Percentiles rank a stretch among this genome's conserved stretches.
phyloP scores from a whole-genome alignment of 2,797 vertebrate genomes.

The Atherinosoma microstoma region DNA sequence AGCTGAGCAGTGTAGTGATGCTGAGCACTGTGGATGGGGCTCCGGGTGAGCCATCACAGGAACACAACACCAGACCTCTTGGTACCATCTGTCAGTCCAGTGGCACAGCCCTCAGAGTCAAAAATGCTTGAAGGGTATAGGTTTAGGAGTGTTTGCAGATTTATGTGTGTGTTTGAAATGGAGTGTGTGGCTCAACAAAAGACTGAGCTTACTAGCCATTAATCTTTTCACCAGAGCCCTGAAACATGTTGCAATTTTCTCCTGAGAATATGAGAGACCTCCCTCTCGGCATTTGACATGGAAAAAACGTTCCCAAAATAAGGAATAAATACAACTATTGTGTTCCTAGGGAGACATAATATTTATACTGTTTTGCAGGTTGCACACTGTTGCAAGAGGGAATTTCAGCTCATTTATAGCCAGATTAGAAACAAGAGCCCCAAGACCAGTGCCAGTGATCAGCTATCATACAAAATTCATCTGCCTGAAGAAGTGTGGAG shows the following conservation, averaged over 20 bases:
- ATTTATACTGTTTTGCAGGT: constrained; percentile 78
- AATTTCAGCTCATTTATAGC: constrained; percentile 70
- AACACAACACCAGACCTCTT: constrained; percentile 67
- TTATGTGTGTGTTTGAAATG: constrained; percentile 33
- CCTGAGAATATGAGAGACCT: constrained; percentile 67
- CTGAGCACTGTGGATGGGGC: constrained; percentile 77
- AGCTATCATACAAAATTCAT: constrained; percentile 63
- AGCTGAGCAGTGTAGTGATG: constrained; percentile 71
- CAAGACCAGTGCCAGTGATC: constrained; percentile 69
- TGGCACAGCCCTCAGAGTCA: constrained; percentile 59
- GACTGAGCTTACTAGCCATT: constrained; percentile 56
- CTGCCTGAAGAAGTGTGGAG: constrained; percentile 46
- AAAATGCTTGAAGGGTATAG: constrained; percentile 48
- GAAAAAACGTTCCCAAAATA: constrained; percentile 70
- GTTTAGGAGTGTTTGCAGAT: constrained; percentile 48
- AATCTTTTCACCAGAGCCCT: constrained; percentile 77
- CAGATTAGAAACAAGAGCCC: constrained; percentile 76
- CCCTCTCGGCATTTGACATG: constrained; percentile 62
- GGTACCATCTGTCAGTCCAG: constrained; percentile 78
- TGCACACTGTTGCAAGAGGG: constrained; percentile 67
- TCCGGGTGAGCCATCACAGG: constrained; percentile 66
- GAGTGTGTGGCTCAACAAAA: constrained; percentile 49
- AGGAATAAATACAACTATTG: constrained; percentile 79
- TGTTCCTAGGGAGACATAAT: constrained; percentile 86
- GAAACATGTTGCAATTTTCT: constrained; percentile 77